Base-by-base conservation (phyloP, 2,888 invertebrate species). In the Diplazon laetatorius region DNA sequence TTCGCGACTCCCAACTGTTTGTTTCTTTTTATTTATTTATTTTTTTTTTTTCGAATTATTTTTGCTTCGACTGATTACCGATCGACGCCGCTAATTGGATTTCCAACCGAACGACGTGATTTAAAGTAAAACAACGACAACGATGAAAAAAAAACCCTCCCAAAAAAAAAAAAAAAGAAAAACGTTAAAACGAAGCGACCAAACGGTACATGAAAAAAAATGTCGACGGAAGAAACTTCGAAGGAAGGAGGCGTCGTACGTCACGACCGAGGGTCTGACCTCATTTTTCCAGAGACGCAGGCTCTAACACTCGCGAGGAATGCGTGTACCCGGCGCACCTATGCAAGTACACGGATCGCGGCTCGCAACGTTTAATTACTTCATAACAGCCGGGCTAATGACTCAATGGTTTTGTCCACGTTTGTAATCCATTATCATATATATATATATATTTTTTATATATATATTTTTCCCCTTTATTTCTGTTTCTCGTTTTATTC, bases 231-330 rank as follows among this genome's bases (percentile, higher is more conserved):
- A 46, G 37, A 20, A 16, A 37, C 14, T 22, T 37, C 30, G 25
- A 39, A 44, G 44, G 52, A 71, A 70, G 65, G 46, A 48, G 8
- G 20, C 25, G n/a, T 6, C 16, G 48, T 69, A 73, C 73, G 69
- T 70, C 59, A 70, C 65, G 37, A 63, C n/a, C 42, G 63, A 73
- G 37, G 18, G 65, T 65, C 65, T 65, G 74, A 78, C 78, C 78
- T 78, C 74, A 52, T 74, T 78, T 74, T 52, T 60, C n/a, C 12
- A 18, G 20, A 25, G n/a, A 60, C 37, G 9, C 16, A 50, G 25
- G n/a, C 30, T 14, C 37, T 22, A 48, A n/a, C n/a, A n/a, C n/a
- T n/a, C 57, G 16, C 9, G 48, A 60, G 48, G 70, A 60, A 70
- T 60, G 70, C 25, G 35, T n/a, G n/a, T n/a, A n/a, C n/a, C 8